phyloP scores from a whole-genome alignment of 2,888 invertebrate species.

The Spilosoma lubricipeda region DNA sequence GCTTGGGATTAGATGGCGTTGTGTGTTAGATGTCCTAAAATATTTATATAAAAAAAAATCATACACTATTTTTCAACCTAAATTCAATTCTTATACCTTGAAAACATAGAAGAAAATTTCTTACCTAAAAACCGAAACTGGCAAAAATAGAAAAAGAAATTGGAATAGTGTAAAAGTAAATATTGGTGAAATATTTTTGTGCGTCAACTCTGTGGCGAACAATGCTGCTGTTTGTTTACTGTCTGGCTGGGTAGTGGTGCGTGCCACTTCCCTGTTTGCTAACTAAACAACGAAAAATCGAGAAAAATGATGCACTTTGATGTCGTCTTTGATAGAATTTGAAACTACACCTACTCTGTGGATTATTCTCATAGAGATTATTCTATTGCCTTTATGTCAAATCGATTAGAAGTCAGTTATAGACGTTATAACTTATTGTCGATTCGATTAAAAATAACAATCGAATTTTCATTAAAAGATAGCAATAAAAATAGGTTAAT shows the following conservation, averaged over 20 bases:
- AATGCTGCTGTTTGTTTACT: conserved; percentile 68
- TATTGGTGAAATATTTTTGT: conserved; percentile 39
- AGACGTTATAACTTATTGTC: not conserved
- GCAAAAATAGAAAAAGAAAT: conserved; percentile 28
- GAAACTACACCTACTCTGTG: conserved; percentile 28
- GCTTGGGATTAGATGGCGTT: too few relatives aligned
- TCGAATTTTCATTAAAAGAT: too few relatives aligned
- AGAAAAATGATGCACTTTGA: conserved; percentile 55
- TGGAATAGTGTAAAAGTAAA: conserved; percentile 36
- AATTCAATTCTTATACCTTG: not conserved
- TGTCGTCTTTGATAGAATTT: conserved; percentile 41
- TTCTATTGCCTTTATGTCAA: too few relatives aligned
- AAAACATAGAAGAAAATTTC: not conserved
- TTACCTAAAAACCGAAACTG: conserved; percentile 24
- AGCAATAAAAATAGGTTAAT: too few relatives aligned
- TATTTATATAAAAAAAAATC: too few relatives aligned
- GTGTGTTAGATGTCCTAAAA: too few relatives aligned
- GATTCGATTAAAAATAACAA: not conserved
- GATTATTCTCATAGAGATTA: too few relatives aligned
- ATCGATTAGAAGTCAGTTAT: not conserved
- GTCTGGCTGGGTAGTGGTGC: conserved; percentile 68
- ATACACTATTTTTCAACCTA: too few relatives aligned
- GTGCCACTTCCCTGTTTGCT: conserved; percentile 70
- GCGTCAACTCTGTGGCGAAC: conserved; percentile 33
- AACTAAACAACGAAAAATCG: conserved; percentile 70